Evolutionary conservation across 2,113 vertebrate species (phyloP).

Genomic region (Saguinus midas): DNA sequence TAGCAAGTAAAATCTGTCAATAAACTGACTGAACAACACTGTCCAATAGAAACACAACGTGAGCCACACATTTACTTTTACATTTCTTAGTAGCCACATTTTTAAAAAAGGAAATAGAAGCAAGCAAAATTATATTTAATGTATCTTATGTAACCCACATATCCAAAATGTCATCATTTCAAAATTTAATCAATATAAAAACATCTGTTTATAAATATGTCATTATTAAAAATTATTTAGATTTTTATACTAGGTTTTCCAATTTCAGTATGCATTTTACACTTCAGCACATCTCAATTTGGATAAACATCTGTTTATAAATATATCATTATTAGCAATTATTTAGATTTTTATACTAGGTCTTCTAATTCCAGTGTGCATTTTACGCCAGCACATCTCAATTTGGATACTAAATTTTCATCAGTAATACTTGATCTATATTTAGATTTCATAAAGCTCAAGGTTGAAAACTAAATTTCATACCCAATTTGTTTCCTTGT

Average conservation of each 20-base stretch:
- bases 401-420: neutral
- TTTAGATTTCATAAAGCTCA: neutral
- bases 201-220: neutral
- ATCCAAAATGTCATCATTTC: neutral
- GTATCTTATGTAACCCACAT: neutral
- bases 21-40: neutral
- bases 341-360: neutral
- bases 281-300: neutral
- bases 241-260: conserved; percentile 3
- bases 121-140: neutral
- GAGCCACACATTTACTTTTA: neutral
- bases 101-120: neutral
- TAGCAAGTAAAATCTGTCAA: neutral
- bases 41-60: neutral
- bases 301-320: neutral
- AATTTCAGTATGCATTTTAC: neutral
- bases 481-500: neutral
- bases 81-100: neutral
- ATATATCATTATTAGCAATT: neutral
- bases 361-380: neutral
- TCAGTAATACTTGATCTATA: no score
- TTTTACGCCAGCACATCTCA: neutral
- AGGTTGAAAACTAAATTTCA: neutral
- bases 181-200: neutral
- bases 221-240: neutral